These are phyloP conservation scores for Cochlearius cochlearius DNA, from an alignment of 2,113 vertebrate species.

Conservation along the genomic window DNA sequence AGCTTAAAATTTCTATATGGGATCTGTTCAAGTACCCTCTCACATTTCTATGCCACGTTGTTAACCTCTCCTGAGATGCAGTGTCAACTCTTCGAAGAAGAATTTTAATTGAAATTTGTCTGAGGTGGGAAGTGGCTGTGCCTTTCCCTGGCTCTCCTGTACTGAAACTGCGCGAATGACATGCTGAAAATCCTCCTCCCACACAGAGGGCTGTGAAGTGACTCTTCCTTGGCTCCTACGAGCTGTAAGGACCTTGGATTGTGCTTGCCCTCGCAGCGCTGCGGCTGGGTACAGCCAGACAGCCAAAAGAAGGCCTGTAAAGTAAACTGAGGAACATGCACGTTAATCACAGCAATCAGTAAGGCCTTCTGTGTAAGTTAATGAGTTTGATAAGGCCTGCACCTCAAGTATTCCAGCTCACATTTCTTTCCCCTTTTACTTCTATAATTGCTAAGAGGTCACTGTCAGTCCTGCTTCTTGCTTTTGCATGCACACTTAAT, in stretches of 20 bases:
- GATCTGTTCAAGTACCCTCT: background rate
- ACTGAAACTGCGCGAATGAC: background rate
- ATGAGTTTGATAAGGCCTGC: background rate
- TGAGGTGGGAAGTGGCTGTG: background rate
- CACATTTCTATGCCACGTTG: background rate
- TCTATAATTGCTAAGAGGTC: background rate
- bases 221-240: background rate
- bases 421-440: background rate
- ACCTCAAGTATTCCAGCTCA: background rate
- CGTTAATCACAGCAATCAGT: background rate
- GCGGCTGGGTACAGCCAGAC: background rate
- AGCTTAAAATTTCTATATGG: constrained; percentile 19
- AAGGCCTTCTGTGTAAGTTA: background rate
- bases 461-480: background rate
- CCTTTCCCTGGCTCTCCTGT: background rate
- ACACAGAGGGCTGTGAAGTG: background rate
- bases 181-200: background rate
- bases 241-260: background rate
- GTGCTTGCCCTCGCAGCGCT: background rate
- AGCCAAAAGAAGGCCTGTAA: background rate
- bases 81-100: background rate
- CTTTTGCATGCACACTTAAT: background rate
- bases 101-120: constrained; percentile 31
- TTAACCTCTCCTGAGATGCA: background rate
- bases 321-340: background rate